phyloP scores from a whole-genome alignment of 2,888 invertebrate genomes.

The Lypha dubia region DNA sequence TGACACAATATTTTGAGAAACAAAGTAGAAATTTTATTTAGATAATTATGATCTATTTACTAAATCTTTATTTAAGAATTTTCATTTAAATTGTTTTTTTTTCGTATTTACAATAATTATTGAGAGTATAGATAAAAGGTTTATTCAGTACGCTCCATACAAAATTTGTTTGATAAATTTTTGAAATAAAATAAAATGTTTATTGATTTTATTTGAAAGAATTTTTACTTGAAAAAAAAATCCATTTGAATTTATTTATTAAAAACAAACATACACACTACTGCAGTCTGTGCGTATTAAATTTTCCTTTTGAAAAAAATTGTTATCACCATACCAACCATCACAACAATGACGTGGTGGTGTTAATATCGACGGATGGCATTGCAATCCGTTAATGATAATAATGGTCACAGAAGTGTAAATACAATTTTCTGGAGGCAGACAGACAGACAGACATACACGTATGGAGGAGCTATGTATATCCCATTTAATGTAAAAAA shows the following conservation, averaged over 20 bases:
- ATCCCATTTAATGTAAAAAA: conserved; percentile 14
- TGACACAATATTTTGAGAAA: too few species aligned
- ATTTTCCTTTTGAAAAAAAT: conserved; percentile 9
- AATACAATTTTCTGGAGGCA: conserved; percentile 56
- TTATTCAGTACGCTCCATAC: too few species aligned
- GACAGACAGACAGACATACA: conserved; percentile 26
- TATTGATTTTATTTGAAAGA: conserved; percentile 15
- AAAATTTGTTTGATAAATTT: too few species aligned
- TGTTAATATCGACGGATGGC: conserved; percentile 6
- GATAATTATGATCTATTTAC: too few species aligned
- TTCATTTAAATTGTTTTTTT: too few species aligned
- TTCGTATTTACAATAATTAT: too few species aligned
- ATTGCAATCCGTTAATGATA: conserved; percentile 45
- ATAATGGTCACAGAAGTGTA: conserved; percentile 62
- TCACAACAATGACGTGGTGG: background rate
- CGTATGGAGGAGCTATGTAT: background rate
- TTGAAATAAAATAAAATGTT: background rate
- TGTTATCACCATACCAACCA: background rate
- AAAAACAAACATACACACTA: background rate
- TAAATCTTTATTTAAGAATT: too few species aligned
- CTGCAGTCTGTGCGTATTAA: background rate
- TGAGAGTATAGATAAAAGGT: too few species aligned
- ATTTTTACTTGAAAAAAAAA: background rate
- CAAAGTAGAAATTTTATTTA: too few species aligned
- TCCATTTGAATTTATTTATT: background rate